phyloP scores from a whole-genome alignment of 2,797 vertebrate species.

The Girardinus metallicus region DNA sequence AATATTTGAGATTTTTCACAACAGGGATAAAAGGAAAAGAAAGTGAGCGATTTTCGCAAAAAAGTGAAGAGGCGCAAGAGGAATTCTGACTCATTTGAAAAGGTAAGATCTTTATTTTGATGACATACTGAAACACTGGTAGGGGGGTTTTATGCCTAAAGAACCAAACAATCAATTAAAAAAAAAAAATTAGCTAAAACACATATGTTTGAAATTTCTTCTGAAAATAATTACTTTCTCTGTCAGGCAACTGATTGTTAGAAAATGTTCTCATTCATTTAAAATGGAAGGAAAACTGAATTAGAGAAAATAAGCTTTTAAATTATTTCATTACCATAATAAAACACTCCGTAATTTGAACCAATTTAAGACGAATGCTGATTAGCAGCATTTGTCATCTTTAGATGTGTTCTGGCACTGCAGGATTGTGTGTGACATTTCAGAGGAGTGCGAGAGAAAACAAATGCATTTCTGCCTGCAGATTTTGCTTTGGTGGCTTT shows the following conservation, averaged over 20 bases:
- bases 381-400: constrained; percentile 14
- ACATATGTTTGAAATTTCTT: not conserved
- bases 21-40: constrained; percentile 6
- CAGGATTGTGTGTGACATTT: constrained; percentile 1
- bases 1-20: constrained; percentile 12
- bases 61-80: constrained; percentile 14
- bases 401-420: constrained; percentile 8
- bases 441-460: not conserved
- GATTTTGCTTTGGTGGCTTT: not conserved
- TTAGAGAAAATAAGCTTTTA: not conserved
- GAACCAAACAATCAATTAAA: not conserved
- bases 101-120: constrained; percentile 54
- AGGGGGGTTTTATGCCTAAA: not conserved
- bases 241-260: not conserved
- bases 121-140: constrained; percentile 7
- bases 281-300: not conserved
- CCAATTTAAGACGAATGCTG: constrained; percentile 5
- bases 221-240: not conserved
- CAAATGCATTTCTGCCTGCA: not conserved
- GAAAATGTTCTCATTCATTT: not conserved
- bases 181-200: not conserved
- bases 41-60: constrained; percentile 8
- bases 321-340: not conserved
- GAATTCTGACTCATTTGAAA: constrained; percentile 33
- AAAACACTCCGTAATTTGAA: not conserved